phyloP scores from a whole-genome alignment of 2,113 vertebrate genomes.

The Psilopsiagon aymara region DNA sequence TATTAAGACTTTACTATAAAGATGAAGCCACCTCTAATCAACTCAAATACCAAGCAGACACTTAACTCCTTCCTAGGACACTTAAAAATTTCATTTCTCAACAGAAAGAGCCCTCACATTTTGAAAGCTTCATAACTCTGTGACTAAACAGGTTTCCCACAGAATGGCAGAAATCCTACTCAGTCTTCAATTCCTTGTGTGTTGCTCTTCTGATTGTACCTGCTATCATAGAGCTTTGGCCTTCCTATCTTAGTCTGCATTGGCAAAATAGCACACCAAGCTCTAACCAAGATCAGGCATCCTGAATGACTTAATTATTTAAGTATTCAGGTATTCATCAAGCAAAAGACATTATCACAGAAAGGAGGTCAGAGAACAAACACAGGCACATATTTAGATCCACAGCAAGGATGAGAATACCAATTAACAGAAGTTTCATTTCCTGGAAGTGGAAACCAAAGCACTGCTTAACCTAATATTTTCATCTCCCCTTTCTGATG shows the following conservation, averaged over 20 bases:
- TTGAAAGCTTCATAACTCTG: neutral
- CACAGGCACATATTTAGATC: neutral
- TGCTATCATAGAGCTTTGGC: neutral
- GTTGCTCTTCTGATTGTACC: neutral
- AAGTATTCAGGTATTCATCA: neutral
- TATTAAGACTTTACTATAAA: neutral
- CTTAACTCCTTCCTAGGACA: neutral
- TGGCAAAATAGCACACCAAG: neutral
- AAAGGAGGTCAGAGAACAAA: neutral
- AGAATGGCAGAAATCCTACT: neutral
- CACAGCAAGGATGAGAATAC: neutral
- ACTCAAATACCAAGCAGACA: neutral
- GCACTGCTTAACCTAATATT: neutral
- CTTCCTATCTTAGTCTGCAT: neutral
- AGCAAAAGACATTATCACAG: neutral
- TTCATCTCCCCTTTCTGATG: neutral
- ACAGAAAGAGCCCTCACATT: neutral
- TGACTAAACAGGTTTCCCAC: neutral
- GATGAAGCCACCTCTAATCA: neutral
- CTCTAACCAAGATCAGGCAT: neutral
- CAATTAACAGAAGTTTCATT: neutral
- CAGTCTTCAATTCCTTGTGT: neutral
- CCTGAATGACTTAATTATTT: neutral
- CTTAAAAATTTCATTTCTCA: neutral
- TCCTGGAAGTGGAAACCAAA: neutral